These are phyloP conservation scores for Archivesica marissinica DNA, from an alignment of 1,140 invertebrate species.

Conservation along the genomic window DNA sequence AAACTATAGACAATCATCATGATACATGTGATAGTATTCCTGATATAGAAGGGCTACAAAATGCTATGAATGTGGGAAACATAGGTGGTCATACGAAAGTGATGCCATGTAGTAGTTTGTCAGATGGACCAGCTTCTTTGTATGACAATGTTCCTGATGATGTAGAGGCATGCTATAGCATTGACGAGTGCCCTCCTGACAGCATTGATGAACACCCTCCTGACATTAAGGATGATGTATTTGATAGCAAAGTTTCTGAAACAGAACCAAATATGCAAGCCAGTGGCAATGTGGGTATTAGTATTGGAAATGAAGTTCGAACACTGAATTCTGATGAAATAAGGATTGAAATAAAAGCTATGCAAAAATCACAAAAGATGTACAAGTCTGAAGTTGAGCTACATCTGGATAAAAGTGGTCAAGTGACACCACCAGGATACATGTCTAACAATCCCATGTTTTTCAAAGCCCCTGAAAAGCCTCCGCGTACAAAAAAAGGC, in stretches of 20 bases:
- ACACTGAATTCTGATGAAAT: conserved; percentile 7
- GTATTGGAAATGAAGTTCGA: not conserved
- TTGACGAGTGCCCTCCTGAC: not conserved
- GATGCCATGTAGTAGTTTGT: too few relatives aligned
- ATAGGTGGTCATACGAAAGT: too few relatives aligned
- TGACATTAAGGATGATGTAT: conserved; percentile 1
- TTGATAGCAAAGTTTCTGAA: not conserved
- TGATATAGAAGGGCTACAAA: too few relatives aligned
- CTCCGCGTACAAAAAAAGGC: conserved; percentile 8
- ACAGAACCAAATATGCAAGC: not conserved
- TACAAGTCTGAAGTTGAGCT: conserved; percentile 28
- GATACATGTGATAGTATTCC: conserved; percentile 17
- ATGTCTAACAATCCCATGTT: not conserved
- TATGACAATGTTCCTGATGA: not conserved
- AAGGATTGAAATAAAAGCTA: not conserved
- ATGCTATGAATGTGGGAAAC: too few relatives aligned
- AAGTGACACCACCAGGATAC: conserved; percentile 33
- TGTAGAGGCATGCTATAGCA: not conserved
- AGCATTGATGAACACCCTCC: not conserved
- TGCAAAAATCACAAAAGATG: not conserved
- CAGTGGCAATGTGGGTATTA: too few relatives aligned
- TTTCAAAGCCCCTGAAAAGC: conserved; percentile 14
- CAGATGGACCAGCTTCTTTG: not conserved
- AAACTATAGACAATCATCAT: conserved; percentile 7
- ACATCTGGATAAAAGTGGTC: conserved; percentile 15